Evolutionary conservation across 2,113 vertebrate species (phyloP), one percentile per base, ranked within the genome.

Genomic region (Scolopax mira): DNA sequence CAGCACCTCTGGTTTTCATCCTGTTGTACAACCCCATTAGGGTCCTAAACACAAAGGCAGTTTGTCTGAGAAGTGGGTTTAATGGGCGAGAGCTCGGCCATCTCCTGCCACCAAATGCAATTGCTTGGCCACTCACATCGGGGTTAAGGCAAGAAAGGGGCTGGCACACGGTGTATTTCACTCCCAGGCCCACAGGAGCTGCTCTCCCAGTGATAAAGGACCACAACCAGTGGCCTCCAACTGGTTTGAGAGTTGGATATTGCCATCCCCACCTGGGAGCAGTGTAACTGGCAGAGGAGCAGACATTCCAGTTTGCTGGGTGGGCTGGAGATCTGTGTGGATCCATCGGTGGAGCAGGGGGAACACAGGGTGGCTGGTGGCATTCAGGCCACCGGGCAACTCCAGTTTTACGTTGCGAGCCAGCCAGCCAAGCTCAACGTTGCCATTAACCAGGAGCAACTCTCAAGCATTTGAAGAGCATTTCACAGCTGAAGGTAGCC

Each of bases 371-470:
- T 2, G 9, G 52, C 44, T 41, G 2, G 0, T 27, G 72, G 39
- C 70, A 42, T 3, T 24, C n/a, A 17, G 41, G 30, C 30, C 42
- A 49, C 41, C 1, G 1, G 11, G 41, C 3, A 16, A 12, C 42
- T 52, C 62, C 1, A 3, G 67, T 8, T 24, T 48, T 5, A 7
- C 8, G 31, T 42, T 52, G 14, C 0, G 3, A n/a, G 41, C 16
- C 57, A 46, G 33, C 10, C 35, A 49, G n/a, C 54, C 30, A 22
- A 80, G 46, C 41, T 60, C 69, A 69, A 7, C 8, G 1, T 3
- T 65, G 80, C 6, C 4, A 6, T 21, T 21, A 67, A 64, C 41
- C 30, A 82, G 66, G n/a, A 79, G 49, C 64, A 81, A 27, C 74
- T 35, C 46, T 23, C 7, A 9, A 51, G 55, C 16, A 7, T 27